These are phyloP conservation scores for Eulacestoma nigropectus DNA, from an alignment of 2,113 vertebrate genomes.

Conservation along the genomic window DNA sequence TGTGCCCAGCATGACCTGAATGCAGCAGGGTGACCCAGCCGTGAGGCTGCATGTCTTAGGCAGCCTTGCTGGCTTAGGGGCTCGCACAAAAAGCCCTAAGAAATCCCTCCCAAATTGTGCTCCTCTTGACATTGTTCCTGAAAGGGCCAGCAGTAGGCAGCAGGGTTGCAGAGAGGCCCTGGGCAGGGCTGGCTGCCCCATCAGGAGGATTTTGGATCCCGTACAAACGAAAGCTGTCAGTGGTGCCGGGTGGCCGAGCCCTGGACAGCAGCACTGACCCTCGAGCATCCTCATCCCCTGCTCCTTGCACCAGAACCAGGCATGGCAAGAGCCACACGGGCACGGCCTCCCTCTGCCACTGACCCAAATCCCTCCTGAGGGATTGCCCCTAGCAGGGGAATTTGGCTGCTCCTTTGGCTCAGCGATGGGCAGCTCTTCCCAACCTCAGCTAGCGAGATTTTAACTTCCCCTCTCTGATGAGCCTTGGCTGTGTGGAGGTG, in stretches of 20 bases:
- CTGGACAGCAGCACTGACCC: background rate
- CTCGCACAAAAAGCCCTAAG: background rate
- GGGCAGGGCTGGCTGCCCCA: background rate
- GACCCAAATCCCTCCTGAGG: background rate
- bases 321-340: fast-evolving
- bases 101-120: background rate
- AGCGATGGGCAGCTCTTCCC: background rate
- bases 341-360: background rate
- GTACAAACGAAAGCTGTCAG: background rate
- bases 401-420: background rate
- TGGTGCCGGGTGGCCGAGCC: background rate
- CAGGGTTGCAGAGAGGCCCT: background rate
- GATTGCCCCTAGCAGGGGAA: background rate
- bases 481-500: background rate
- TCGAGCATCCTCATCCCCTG: fast-evolving
- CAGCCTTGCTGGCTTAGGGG: background rate
- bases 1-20: background rate
- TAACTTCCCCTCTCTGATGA: background rate
- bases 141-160: background rate
- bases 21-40: background rate
- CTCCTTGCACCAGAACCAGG: background rate
- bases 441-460: fast-evolving
- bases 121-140: background rate
- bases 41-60: background rate
- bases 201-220: fast-evolving